Evolutionary conservation across 2,888 invertebrate species (phyloP).

Genomic region (Tipula vernalis): DNA sequence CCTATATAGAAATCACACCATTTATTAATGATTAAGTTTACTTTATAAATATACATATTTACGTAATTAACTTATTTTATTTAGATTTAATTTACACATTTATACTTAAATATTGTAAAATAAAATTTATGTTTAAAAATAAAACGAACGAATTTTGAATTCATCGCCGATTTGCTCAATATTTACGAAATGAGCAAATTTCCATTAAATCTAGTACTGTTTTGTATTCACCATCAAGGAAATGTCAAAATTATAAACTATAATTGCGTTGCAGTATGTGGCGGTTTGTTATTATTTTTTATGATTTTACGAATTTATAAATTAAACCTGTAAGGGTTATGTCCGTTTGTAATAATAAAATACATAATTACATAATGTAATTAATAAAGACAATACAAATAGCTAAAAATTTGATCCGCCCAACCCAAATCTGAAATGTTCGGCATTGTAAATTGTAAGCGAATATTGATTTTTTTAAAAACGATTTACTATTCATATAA

Average conservation of each 20-base stretch:
- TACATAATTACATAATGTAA: too few species aligned
- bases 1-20: background rate
- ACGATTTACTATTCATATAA: too few species aligned
- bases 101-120: background rate
- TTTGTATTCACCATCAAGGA: background rate
- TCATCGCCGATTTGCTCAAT: background rate
- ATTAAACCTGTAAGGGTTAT: too few species aligned
- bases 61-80: background rate
- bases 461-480: background rate
- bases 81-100: background rate
- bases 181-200: background rate
- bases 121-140: background rate
- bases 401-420: background rate
- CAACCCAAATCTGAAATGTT: background rate
- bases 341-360: too few species aligned
- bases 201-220: background rate
- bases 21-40: background rate
- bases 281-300: too few species aligned
- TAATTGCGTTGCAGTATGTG: background rate
- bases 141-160: background rate
- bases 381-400: background rate
- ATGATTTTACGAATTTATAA: too few species aligned
- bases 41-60: background rate
- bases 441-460: background rate
- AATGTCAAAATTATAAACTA: background rate